Conservation (phyloP, 2,888 invertebrate species). For the Polia nebulosa region DNA sequence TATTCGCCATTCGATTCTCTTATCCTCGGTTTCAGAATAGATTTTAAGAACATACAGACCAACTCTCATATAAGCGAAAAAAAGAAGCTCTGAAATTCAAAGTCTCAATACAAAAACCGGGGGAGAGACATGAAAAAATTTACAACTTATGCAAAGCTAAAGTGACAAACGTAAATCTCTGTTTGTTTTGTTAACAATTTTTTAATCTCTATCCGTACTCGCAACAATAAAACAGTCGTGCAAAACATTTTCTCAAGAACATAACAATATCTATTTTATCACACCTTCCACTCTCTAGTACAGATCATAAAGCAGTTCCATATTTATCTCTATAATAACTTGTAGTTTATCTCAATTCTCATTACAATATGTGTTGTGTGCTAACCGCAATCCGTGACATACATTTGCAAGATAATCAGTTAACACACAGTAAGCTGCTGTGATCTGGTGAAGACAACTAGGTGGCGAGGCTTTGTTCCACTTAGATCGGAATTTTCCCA, state of each 20-base stretch:
- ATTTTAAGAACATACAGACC: no score
- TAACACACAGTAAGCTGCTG: background rate
- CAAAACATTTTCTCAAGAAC: constrained; percentile 1
- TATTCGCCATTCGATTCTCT: no score
- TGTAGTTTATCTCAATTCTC: constrained; percentile 41
- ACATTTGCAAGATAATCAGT: constrained; percentile 52
- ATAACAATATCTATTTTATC: constrained; percentile 6
- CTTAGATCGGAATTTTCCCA: constrained; percentile 1
- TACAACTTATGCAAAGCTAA: no score
- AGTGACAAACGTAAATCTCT: no score
- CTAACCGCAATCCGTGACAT: constrained; percentile 44
- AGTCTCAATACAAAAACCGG: no score
- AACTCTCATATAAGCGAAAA: no score
- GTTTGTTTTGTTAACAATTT: no score
- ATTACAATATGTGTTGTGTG: constrained; percentile 39
- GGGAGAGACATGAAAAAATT: no score
- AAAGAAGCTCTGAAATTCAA: no score
- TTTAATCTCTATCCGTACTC: no score
- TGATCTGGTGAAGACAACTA: constrained; percentile 16
- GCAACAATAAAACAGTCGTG: constrained; percentile 14
- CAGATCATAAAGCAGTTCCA: background rate
- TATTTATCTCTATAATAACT: constrained; percentile 14
- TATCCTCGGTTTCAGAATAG: no score
- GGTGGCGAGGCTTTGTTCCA: background rate
- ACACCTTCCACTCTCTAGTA: constrained; percentile 5